phyloP scores from a whole-genome alignment of 2,113 vertebrate species.

The Epinephelus fuscoguttatus region DNA sequence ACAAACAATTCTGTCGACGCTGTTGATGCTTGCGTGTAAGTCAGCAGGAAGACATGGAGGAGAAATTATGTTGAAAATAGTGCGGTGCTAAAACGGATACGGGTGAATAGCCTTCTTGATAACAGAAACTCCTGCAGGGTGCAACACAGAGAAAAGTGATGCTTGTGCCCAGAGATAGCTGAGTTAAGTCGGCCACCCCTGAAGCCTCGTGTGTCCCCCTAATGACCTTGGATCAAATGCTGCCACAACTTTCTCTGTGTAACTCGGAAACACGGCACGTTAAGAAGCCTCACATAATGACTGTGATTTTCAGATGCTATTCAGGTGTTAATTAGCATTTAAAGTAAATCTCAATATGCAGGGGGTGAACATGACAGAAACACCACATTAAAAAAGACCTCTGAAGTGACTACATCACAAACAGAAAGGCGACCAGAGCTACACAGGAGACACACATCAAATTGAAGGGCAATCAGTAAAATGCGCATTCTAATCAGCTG shows the following conservation, averaged over 20 bases:
- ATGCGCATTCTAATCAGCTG: conserved; percentile 12
- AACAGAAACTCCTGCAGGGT: conserved; percentile 53
- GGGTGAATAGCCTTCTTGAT: conserved; percentile 39
- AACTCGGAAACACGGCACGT: not conserved
- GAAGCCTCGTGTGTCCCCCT: not conserved
- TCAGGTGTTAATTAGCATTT: conserved; percentile 22
- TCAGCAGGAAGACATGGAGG: conserved; percentile 20
- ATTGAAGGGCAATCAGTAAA: not conserved
- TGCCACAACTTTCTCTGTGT: conserved; percentile 11
- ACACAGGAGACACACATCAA: not conserved
- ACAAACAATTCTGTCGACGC: conserved; percentile 15
- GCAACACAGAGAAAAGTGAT: conserved; percentile 24
- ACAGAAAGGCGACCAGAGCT: not conserved
- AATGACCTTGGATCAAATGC: conserved; percentile 52
- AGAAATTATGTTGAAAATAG: conserved; percentile 39
- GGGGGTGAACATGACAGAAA: not conserved
- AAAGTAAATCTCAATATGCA: not conserved
- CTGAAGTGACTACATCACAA: not conserved
- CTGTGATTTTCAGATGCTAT: not conserved
- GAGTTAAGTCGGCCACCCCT: conserved; percentile 45
- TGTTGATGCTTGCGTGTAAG: not conserved
- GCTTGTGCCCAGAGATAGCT: conserved; percentile 48
- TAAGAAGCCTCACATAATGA: not conserved
- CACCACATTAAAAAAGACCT: not conserved
- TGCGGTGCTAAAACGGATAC: conserved; percentile 30